These are phyloP conservation scores for Diploptera punctata DNA, from an alignment of 2,888 invertebrate genomes.

Conservation along the genomic window DNA sequence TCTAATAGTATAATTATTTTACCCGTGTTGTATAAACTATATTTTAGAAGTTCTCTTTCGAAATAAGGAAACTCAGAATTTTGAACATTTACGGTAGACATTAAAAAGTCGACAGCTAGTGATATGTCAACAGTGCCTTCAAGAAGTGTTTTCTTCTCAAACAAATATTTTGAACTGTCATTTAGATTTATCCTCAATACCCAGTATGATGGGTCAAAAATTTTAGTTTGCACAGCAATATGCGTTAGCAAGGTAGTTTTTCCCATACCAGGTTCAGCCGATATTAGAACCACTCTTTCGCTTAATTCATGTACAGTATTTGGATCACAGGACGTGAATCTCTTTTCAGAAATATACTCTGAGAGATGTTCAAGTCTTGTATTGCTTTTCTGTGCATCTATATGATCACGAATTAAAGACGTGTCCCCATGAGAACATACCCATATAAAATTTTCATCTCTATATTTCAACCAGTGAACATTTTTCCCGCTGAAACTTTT, in stretches of 20 bases:
- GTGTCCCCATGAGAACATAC: no score
- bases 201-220: neutral
- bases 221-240: conserved; percentile 9
- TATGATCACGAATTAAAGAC: no score
- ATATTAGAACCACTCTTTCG: conserved; percentile 22
- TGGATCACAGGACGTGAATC: no score
- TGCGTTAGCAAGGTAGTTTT: conserved; percentile 31
- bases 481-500: no score
- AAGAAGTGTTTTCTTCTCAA: neutral
- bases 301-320: neutral
- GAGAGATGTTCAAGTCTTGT: no score
- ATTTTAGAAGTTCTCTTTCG: neutral
- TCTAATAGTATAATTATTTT: conserved; percentile 34
- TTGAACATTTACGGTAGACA: neutral
- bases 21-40: neutral
- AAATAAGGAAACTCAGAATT: no score
- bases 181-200: neutral
- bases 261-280: conserved; percentile 36
- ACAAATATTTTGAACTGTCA: neutral
- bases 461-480: no score
- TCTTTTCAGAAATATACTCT: no score
- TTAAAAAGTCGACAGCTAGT: neutral
- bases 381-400: no score
- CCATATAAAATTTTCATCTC: no score
- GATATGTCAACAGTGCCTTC: neutral